These are phyloP conservation scores for Peromyscus aztecus DNA, from an alignment of 2,797 vertebrate genomes.

Conservation along the genomic window DNA sequence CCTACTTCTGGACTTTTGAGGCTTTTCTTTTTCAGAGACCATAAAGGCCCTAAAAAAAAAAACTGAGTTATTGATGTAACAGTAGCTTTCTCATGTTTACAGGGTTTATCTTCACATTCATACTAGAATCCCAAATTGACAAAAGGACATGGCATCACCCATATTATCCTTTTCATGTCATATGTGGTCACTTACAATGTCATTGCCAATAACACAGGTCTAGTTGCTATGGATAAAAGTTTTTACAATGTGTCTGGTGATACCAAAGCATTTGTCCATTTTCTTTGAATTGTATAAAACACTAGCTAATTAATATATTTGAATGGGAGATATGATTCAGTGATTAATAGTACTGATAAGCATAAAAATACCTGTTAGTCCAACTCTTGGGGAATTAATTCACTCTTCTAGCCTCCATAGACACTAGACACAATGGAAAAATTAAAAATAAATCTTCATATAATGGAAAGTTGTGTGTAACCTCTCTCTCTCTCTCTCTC, in stretches of 20 bases:
- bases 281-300: neutral
- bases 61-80: neutral
- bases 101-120: neutral
- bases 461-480: neutral
- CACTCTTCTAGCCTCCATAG: neutral
- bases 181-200: neutral
- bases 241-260: fast-evolving
- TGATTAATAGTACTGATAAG: too few relatives aligned
- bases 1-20: neutral
- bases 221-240: neutral
- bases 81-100: neutral
- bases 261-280: neutral
- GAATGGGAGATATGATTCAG: too few relatives aligned
- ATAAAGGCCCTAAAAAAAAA: neutral
- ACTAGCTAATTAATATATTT: neutral
- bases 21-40: neutral
- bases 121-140: neutral
- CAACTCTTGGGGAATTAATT: neutral
- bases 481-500: neutral
- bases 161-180: neutral
- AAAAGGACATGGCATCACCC: fast-evolving
- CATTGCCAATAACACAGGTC: neutral
- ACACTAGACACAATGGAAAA: neutral
- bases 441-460: neutral
- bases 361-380: neutral